Base-by-base conservation (phyloP, 1,140 invertebrate genomes). In the Marisa cornuarietis region DNA sequence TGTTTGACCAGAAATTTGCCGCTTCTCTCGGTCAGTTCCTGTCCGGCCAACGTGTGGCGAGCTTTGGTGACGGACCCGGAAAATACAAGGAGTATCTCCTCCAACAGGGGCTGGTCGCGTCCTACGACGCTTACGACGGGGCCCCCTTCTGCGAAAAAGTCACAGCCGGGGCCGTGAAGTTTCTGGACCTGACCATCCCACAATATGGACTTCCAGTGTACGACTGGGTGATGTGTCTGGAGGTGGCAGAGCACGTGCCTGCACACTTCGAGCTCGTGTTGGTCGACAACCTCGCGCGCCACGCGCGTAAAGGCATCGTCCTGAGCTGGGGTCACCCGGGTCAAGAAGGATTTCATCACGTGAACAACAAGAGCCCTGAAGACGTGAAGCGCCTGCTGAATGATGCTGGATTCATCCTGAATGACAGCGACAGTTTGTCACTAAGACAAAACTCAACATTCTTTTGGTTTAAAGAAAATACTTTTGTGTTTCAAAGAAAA, bases 171-270 rank as follows among this genome's bases (percentile, higher is more conserved):
- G 24, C 24, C 10, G 82, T 83, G 18, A 75, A 68, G 24, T 83
- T 83, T 54, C 49, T 83, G 76, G 82, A 83, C 71, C 72, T 83
- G 54, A 83, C 82, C 26, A 52, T 80, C 10, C 79, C 82, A 26
- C 82, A 83, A 31, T 83, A 78, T 58, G 82, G 82, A 26, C 51
- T 82, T 31, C 78, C 78, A 22, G 79, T 82, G 68, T 82, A 82
- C 52, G 81, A 82, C 71, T 82, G 81, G 78, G 66, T 82, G 10
- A 71, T 82, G 24, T 75, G 81, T 54, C 61, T 82, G 51, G 81
- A 82, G 52, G 81, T 82, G 8, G 81, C 81, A 0, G 81, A 82
- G 61, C 81, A 82, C 71, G 79, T 82, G 42, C 81, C 81, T 22
- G 11, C 20, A 24, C 42, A 71, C 0, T 82, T 10, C 61, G 77